A percentile compares a stretch with the other conserved stretches of the same genome.
Evolutionary conservation across 2,797 vertebrate species (phyloP).

Genomic region (Carduelis carduelis): DNA sequence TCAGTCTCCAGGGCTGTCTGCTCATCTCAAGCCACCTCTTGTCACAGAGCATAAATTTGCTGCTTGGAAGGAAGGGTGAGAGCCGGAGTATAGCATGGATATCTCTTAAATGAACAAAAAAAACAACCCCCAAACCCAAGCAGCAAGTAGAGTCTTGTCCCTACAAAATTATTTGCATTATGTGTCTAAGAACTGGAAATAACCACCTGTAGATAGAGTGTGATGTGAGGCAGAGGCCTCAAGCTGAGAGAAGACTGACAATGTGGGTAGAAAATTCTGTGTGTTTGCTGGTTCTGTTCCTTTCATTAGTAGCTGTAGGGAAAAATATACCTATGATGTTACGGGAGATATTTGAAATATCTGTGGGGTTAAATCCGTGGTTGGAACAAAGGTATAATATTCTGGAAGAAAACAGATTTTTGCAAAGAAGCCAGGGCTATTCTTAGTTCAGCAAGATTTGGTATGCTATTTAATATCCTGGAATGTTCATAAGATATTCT

Average conservation of each 20-base stretch:
- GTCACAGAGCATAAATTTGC: background rate
- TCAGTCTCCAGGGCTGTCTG: background rate
- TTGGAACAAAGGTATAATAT: background rate
- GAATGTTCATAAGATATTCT: background rate
- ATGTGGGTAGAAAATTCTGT: background rate
- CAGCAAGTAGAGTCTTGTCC: background rate
- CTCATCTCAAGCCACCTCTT: background rate
- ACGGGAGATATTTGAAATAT: background rate
- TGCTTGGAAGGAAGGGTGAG: background rate
- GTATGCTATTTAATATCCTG: background rate
- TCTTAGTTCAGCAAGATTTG: background rate
- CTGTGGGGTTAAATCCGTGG: background rate
- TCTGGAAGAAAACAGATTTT: background rate
- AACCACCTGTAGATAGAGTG: background rate
- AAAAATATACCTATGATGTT: background rate
- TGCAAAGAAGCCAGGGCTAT: background rate
- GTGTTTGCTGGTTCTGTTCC: background rate
- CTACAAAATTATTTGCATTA: background rate
- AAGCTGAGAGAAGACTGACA: background rate
- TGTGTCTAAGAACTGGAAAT: background rate
- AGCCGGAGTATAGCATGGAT: background rate
- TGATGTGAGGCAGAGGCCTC: background rate
- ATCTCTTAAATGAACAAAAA: background rate
- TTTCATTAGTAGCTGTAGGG: background rate
- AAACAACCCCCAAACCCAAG: fast-evolving